phyloP scores from a whole-genome alignment of 2,113 vertebrate species.

The Bettongia penicillata region DNA sequence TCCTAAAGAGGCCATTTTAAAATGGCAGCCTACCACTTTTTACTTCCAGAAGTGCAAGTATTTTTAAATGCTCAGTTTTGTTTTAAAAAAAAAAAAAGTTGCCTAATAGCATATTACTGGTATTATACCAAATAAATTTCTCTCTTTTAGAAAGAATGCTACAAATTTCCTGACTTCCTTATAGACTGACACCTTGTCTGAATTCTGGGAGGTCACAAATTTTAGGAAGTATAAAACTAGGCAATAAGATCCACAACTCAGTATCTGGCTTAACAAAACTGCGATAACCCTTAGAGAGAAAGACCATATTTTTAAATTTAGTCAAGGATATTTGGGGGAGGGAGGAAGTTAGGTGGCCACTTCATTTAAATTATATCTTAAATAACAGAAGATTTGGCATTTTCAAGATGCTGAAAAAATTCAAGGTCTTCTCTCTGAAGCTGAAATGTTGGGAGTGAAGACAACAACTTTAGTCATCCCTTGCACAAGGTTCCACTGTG shows the following conservation, averaged over 20 bases:
- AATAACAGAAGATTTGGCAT: background rate
- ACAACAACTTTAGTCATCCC: background rate
- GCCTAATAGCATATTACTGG: background rate
- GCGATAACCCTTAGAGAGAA: background rate
- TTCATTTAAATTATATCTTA: background rate
- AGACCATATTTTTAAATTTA: background rate
- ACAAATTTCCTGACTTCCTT: background rate
- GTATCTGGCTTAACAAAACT: background rate
- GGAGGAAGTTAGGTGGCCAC: background rate
- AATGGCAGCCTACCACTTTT: conserved; percentile 15
- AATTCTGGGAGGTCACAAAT: background rate
- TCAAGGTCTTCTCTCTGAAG: background rate
- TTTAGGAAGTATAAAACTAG: background rate
- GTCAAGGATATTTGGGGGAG: background rate
- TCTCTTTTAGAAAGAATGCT: background rate
- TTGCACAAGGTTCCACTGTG: conserved; percentile 14
- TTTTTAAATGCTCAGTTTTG: background rate
- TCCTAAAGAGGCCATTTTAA: conserved; percentile 45
- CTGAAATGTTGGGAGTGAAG: background rate
- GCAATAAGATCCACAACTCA: background rate
- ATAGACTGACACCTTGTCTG: background rate
- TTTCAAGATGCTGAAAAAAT: background rate
- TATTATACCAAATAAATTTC: background rate
- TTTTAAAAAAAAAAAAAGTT: background rate
- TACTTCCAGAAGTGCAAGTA: conserved; percentile 1